These are phyloP conservation scores for Drosophila gunungcola DNA, from an alignment of 1,140 invertebrate species.

Conservation along the genomic window DNA sequence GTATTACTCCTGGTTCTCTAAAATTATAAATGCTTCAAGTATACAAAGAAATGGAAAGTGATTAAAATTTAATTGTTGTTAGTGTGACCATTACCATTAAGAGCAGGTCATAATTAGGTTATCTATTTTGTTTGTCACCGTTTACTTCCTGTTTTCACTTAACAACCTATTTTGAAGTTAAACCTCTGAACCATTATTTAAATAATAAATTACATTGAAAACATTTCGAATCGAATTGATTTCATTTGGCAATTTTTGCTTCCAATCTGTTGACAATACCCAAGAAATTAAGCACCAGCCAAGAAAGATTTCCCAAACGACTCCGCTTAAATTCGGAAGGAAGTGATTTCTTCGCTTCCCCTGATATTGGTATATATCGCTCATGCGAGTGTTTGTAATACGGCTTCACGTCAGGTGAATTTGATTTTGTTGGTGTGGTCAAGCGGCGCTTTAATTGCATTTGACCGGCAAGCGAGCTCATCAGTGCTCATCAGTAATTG, in stretches of 20 bases:
- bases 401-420: conserved; percentile 20
- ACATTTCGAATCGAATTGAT: neutral
- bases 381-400: conserved; percentile 10
- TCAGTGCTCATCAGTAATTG: conserved; percentile 62
- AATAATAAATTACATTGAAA: too few species aligned
- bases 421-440: conserved; percentile 40
- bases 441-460: conserved; percentile 67
- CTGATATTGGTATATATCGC: neutral
- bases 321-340: neutral
- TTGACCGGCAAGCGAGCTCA: conserved; percentile 52
- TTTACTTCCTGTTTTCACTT: too few species aligned
- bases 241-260: neutral
- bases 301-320: neutral
- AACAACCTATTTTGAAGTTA: too few species aligned
- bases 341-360: neutral
- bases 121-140: too few species aligned
- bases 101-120: neutral
- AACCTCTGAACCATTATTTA: neutral
- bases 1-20: too few species aligned
- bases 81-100: too few species aligned
- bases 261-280: neutral
- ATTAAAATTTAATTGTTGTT: too few species aligned
- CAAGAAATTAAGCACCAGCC: neutral
- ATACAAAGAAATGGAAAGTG: too few species aligned
- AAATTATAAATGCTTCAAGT: too few species aligned